These are phyloP conservation scores for Diarsia dahlii DNA, from an alignment of 2,888 invertebrate genomes.

Conservation along the genomic window DNA sequence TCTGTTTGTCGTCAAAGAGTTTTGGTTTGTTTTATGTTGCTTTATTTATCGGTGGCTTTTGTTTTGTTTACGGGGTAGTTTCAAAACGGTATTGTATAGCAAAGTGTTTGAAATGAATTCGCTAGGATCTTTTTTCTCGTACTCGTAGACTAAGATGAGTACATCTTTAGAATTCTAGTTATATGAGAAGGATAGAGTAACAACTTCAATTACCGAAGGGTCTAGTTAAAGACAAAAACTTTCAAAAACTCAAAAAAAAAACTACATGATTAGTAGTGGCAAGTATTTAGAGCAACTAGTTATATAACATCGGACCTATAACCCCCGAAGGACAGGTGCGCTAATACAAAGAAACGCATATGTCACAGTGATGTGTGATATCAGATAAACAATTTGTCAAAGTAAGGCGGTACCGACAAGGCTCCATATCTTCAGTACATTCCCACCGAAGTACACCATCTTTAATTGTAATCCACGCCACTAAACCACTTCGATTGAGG, in stretches of 20 bases:
- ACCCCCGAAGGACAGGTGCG: neutral
- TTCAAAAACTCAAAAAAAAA: neutral
- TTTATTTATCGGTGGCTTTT: conserved; percentile 28
- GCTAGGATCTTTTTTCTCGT: neutral
- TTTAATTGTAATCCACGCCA: conserved; percentile 50
- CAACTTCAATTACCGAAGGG: neutral
- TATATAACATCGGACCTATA: neutral
- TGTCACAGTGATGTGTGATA: neutral
- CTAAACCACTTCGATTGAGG: conserved; percentile 48
- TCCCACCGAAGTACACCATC: conserved; percentile 3
- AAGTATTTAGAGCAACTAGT: neutral
- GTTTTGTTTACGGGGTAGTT: neutral
- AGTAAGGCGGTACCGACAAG: neutral
- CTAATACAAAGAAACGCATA: neutral
- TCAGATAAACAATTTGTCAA: neutral
- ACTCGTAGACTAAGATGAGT: neutral
- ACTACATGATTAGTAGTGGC: neutral
- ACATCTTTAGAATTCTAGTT: neutral
- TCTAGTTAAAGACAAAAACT: neutral
- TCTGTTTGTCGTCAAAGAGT: conserved; percentile 48
- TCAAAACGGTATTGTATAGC: conserved; percentile 20
- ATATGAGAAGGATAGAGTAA: neutral
- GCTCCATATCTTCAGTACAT: neutral
- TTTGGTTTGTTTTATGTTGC: conserved; percentile 26
- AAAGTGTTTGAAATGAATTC: conserved; percentile 23